Conservation (phyloP, 1,140 invertebrate genomes). For the Sesamia nonagrioides region DNA sequence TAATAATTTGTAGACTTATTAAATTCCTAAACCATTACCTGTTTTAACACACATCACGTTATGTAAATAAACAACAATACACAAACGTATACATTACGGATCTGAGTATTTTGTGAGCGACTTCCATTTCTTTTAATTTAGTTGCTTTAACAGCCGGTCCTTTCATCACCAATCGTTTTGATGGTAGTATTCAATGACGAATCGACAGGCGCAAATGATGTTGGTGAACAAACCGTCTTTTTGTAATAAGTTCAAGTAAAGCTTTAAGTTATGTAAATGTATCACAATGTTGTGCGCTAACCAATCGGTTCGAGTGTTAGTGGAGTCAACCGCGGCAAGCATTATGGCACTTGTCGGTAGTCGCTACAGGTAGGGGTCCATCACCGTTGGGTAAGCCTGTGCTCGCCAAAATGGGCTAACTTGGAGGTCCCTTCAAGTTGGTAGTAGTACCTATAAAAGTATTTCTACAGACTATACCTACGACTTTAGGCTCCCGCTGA, state of each 20-base stretch:
- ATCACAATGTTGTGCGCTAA: neutral
- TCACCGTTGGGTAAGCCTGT: too few species aligned
- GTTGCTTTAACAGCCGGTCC: too few species aligned
- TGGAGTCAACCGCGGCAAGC: neutral
- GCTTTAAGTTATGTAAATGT: neutral
- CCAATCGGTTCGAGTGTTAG: neutral
- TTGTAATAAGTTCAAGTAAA: neutral
- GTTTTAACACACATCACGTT: neutral
- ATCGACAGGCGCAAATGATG: neutral
- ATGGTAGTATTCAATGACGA: too few species aligned
- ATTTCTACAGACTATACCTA: neutral
- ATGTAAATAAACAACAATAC: neutral
- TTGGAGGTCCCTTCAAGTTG: too few species aligned
- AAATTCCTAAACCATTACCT: neutral
- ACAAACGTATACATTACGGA: neutral
- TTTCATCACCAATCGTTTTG: too few species aligned
- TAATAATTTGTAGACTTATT: neutral
- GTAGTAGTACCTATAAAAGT: neutral
- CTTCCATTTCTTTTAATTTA: neutral
- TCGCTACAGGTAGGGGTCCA: too few species aligned
- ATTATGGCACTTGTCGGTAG: too few species aligned
- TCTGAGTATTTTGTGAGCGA: neutral
- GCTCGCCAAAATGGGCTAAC: too few species aligned
- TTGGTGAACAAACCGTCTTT: neutral
- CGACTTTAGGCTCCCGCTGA: neutral